Percentiles rank a stretch among this genome's conserved stretches.
Evolutionary conservation across 2,113 vertebrate genomes (phyloP).

Genomic region (Reinhardtius hippoglossoides): DNA sequence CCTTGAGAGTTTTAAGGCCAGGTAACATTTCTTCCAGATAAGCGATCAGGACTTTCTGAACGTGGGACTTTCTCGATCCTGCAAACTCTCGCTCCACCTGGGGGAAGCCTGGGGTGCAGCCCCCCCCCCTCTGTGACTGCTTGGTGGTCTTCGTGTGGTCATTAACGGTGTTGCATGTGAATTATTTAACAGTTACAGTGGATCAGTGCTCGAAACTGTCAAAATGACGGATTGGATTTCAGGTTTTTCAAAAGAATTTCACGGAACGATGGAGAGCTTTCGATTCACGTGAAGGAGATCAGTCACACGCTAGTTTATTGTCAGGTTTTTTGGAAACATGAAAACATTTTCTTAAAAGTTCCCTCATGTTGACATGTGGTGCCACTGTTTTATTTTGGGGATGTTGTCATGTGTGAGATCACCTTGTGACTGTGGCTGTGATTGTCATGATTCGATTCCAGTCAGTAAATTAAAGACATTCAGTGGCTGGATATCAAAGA

Average conservation of each 20-base stretch:
- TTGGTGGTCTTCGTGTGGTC: neutral
- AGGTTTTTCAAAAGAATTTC: no score
- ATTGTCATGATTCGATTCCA: conserved; percentile 57
- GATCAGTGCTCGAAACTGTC: no score
- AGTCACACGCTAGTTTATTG: neutral
- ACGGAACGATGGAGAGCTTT: neutral
- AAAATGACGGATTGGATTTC: no score
- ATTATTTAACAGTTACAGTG: neutral
- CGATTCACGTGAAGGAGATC: neutral
- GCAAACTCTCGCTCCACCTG: neutral
- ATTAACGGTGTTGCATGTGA: neutral
- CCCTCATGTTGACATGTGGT: conserved; percentile 1
- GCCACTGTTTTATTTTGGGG: conserved; percentile 50
- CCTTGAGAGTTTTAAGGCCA: neutral
- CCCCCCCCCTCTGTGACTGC: neutral
- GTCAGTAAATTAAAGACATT: conserved; percentile 30
- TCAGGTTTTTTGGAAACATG: neutral
- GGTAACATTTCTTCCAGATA: neutral
- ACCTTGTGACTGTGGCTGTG: conserved; percentile 44
- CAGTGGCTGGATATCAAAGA: conserved; percentile 35
- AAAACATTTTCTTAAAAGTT: conserved; percentile 2
- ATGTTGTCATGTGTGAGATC: conserved; percentile 31
- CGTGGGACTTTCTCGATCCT: neutral
- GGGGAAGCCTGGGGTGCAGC: neutral
- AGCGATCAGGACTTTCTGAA: neutral